Evolutionary conservation across 2,888 invertebrate species (phyloP).

Genomic region (Drosophila subsilvestris): DNA sequence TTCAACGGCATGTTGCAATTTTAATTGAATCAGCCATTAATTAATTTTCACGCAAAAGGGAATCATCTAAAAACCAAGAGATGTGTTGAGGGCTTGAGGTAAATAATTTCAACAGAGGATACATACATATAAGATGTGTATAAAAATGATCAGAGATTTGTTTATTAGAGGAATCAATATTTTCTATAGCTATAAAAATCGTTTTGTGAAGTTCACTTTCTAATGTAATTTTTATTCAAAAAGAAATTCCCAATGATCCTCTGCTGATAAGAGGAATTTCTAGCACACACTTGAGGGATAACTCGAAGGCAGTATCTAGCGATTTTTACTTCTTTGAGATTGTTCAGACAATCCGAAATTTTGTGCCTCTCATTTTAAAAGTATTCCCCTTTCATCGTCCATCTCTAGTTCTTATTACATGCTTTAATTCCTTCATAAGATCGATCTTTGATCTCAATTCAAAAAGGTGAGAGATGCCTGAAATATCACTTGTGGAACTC

Average conservation of each 20-base stretch:
- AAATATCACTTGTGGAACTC: background rate
- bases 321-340: no score
- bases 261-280: no score
- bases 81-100: background rate
- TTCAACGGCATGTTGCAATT: constrained; percentile 83
- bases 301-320: no score
- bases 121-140: no score
- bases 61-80: background rate
- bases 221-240: no score
- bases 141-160: background rate
- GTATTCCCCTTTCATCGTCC: background rate
- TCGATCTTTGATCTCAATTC: background rate
- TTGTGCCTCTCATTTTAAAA: background rate
- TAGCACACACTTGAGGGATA: no score
- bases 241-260: no score
- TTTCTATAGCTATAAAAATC: no score
- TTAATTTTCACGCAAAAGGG: constrained; percentile 79
- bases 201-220: no score
- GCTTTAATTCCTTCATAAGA: background rate
- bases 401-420: background rate
- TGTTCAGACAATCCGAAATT: no score
- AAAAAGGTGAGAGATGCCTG: background rate
- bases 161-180: no score
- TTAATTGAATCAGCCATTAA: constrained; percentile 84
- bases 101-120: background rate